Percentiles rank a stretch among this genome's conserved stretches.
phyloP scores from a whole-genome alignment of 2,113 vertebrate genomes.

The Bagarius yarrelli region DNA sequence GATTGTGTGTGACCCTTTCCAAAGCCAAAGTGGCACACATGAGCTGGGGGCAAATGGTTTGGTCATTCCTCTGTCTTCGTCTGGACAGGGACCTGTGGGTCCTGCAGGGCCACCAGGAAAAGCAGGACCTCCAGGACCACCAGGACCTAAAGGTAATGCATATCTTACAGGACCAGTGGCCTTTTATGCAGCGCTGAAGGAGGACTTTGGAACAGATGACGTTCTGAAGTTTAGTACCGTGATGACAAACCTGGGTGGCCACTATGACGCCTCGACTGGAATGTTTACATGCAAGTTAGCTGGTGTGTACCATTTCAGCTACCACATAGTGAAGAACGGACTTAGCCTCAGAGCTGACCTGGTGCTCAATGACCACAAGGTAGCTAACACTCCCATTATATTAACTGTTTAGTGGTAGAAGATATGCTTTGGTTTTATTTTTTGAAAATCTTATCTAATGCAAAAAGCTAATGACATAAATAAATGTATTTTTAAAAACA shows the following conservation, averaged over 20 bases:
- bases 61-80: conserved; percentile 51
- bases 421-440: not conserved
- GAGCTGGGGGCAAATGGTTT: conserved; percentile 37
- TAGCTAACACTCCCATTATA: conserved; percentile 1
- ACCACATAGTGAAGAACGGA: conserved; percentile 49
- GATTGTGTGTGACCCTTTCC: conserved; percentile 53
- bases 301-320: conserved; percentile 52
- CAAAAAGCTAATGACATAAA: too few species aligned
- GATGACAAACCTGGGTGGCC: conserved; percentile 51
- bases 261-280: conserved; percentile 44
- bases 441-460: not conserved
- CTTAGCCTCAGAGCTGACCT: conserved; percentile 43
- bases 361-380: conserved; percentile 48
- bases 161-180: conserved; percentile 22
- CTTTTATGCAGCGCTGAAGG: conserved; percentile 42
- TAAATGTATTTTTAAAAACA: too few species aligned
- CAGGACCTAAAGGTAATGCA: conserved; percentile 31
- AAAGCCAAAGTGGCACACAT: not conserved
- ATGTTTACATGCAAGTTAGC: conserved; percentile 47
- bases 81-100: conserved; percentile 38
- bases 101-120: conserved; percentile 48
- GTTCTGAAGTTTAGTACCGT: conserved; percentile 52
- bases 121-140: conserved; percentile 45
- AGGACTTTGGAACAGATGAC: conserved; percentile 29
- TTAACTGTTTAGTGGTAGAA: not conserved